Percentiles rank a stretch among this genome's conserved stretches.
These are phyloP conservation scores for Listronotus bonariensis DNA, from an alignment of 1,140 invertebrate species.

Conservation along the genomic window DNA sequence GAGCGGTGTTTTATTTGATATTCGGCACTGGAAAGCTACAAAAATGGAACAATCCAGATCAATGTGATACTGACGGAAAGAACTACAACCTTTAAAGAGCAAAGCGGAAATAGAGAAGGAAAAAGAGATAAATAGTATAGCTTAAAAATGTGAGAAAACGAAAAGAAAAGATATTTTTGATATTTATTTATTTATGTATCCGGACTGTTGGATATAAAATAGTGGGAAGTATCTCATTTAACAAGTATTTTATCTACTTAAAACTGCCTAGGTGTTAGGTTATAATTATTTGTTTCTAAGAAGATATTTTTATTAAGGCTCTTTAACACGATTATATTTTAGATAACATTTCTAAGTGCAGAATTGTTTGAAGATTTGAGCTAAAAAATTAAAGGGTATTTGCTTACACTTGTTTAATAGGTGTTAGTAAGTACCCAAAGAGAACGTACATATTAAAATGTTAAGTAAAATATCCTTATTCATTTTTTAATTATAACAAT, in stretches of 20 bases:
- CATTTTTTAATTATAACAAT: no score
- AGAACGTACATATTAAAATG: no score
- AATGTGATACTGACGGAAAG: constrained; percentile 43
- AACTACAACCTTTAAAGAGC: constrained; percentile 55
- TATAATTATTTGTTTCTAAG: no score
- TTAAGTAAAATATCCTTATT: no score
- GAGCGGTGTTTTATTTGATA: constrained; percentile 69
- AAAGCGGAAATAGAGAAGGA: constrained; percentile 47
- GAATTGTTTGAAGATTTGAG: no score
- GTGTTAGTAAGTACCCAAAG: no score
- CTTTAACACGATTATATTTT: no score
- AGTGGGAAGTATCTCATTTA: background rate
- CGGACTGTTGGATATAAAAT: background rate
- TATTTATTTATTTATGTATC: no score
- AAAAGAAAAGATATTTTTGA: background rate
- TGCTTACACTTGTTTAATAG: no score
- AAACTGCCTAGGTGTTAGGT: constrained; percentile 25
- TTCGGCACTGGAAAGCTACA: constrained; percentile 75
- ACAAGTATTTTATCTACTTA: background rate
- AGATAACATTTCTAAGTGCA: no score
- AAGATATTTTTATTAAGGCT: constrained; percentile 5
- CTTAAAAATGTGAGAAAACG: background rate
- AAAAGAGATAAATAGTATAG: constrained; percentile 36
- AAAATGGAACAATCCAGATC: constrained; percentile 66
- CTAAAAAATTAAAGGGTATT: no score